Evolutionary conservation across 2,888 invertebrate genomes (phyloP), one percentile per base, ranked within the genome.

Genomic region (Ctenicera cuprea): DNA sequence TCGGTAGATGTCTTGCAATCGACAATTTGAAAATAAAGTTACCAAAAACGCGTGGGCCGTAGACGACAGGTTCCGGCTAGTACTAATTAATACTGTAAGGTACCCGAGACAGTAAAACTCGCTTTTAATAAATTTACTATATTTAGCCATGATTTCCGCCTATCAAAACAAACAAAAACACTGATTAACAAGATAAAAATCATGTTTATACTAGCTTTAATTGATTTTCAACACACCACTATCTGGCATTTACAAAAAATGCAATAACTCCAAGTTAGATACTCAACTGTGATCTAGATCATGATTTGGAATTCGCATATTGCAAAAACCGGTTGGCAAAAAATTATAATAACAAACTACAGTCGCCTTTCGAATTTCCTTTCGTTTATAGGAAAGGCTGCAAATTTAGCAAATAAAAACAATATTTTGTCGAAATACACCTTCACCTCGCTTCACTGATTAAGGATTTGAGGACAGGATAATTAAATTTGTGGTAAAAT

Each of bases 271-370:
- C 50, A 50, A 66, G 65, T 66, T 66, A 52, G 54, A 66, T 54
- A 66, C 14, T 52, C 41, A 22, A 22, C 65, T 22, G 54, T n/a
- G 38, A 66, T 66, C 16, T 16, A n/a, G 30, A 11, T 52, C 37
- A 66, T n/a, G 54, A 52, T 37, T 66, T 38, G 48, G 48, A 66
- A 66, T 50, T 52, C 20, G 22, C 37, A 22, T 26, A 26, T 14
- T 30, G 41, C 41, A n/a, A 38, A 50, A 66, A 66, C 52, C 18
- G 52, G 65, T 52, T 66, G 52, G 16, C 20, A 66, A 65, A 66
- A 66, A 66, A 50, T 66, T 22, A 37, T 38, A 52, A 66, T 54
- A 66, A 66, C 54, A 52, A 65, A 52, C 52, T 38, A 20, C 37
- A 65, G 1, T 4, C 20, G 54, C 54, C 54, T 54, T 54, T 54